These are phyloP conservation scores for Oxygymnocypris stewartii DNA, from an alignment of 2,113 vertebrate species.

Conservation along the genomic window DNA sequence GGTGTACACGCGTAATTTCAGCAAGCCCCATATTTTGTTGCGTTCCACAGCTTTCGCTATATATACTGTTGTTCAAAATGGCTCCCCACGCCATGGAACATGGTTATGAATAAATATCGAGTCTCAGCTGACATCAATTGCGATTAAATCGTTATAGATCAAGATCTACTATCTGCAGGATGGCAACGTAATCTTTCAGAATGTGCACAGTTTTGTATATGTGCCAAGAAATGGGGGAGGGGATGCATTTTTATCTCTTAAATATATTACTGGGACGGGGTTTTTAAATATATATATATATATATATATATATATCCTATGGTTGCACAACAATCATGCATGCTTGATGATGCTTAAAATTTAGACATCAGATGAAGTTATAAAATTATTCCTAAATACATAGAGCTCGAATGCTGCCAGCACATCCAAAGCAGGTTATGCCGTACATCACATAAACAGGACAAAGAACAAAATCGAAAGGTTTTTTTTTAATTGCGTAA, in stretches of 20 bases:
- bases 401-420: background rate
- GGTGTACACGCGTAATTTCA: conserved; percentile 40
- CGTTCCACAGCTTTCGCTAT: conserved; percentile 58
- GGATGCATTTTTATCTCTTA: conserved; percentile 29
- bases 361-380: background rate
- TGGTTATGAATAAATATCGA: conserved; percentile 72
- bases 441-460: conserved; percentile 1
- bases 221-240: conserved; percentile 41
- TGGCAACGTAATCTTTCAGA: conserved; percentile 44
- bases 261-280: background rate
- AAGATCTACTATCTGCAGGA: conserved; percentile 44
- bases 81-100: conserved; percentile 59
- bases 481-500: background rate
- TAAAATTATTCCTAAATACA: background rate
- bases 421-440: background rate
- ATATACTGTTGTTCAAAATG: conserved; percentile 69
- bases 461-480: conserved; percentile 3
- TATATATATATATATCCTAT: background rate
- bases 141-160: conserved; percentile 50
- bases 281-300: background rate
- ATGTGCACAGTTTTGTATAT: conserved; percentile 16
- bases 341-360: background rate
- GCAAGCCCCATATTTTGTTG: conserved; percentile 61
- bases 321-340: background rate
- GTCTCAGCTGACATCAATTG: conserved; percentile 42